Evolutionary conservation across 1,140 invertebrate species (phyloP).

Genomic region (Aphaenogaster ashmeadi): DNA sequence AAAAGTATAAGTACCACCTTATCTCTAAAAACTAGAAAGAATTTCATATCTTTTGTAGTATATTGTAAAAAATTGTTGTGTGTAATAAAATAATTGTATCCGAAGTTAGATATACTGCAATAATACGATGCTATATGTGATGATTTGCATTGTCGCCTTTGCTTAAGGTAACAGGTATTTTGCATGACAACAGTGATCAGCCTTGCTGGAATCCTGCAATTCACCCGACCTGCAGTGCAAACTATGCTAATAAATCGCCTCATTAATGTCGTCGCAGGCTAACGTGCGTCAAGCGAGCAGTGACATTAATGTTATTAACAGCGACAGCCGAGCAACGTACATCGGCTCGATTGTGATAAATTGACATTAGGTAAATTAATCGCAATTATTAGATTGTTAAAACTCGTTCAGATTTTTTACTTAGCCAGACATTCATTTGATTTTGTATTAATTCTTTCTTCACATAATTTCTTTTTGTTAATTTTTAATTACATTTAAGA

Average conservation of each 20-base stretch:
- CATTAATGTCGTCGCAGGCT: conserved; percentile 65
- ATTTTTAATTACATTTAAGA: neutral
- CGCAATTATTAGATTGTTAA: conserved; percentile 52
- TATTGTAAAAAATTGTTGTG: neutral
- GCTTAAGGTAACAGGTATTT: conserved; percentile 58
- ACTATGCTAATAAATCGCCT: conserved; percentile 72
- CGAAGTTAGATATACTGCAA: neutral
- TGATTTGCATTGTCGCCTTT: conserved; percentile 60
- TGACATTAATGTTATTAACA: conserved; percentile 66
- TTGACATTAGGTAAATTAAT: conserved; percentile 56
- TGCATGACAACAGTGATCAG: conserved; percentile 61
- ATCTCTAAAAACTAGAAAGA: neutral
- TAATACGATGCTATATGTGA: neutral
- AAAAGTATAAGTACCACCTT: neutral
- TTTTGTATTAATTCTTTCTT: neutral
- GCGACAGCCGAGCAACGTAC: conserved; percentile 37
- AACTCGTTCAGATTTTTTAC: neutral
- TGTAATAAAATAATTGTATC: neutral
- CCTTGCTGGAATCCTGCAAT: conserved; percentile 33
- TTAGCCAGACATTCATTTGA: neutral
- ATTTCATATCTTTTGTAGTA: neutral
- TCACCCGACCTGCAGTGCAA: conserved; percentile 25
- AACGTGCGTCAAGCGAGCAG: conserved; percentile 48
- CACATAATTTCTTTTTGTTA: neutral
- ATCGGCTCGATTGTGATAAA: conserved; percentile 56